Conservation (phyloP, 2,888 invertebrate genomes). For the Baronia brevicornis region DNA sequence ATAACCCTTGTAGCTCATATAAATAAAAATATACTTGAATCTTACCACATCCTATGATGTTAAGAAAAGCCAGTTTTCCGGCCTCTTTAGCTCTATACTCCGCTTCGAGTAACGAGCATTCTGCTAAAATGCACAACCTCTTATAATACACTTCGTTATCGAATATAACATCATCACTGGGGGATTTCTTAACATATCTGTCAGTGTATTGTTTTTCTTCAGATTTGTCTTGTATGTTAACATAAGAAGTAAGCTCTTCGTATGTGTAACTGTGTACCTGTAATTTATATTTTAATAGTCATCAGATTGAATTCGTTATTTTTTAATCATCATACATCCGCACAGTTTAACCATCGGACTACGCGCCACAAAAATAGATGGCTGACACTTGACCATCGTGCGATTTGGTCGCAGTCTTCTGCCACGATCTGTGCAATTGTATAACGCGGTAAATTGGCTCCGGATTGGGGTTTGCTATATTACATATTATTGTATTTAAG, state of each 20-base stretch:
- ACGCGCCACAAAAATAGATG: too few species aligned
- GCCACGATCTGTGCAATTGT: too few species aligned
- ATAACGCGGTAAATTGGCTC: too few species aligned
- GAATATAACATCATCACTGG: slow-evolving; percentile 34
- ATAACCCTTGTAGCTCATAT: neutral
- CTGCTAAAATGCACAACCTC: slow-evolving; percentile 73
- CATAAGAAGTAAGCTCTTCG: slow-evolving; percentile 43
- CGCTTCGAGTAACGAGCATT: slow-evolving; percentile 78
- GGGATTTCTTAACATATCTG: slow-evolving; percentile 34
- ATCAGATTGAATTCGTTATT: too few species aligned
- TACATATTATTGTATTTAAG: slow-evolving; percentile 4
- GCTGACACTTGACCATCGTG: too few species aligned
- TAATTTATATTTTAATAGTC: too few species aligned
- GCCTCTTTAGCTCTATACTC: slow-evolving; percentile 67
- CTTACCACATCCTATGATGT: slow-evolving; percentile 79
- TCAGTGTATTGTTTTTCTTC: slow-evolving; percentile 42
- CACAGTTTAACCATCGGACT: too few species aligned
- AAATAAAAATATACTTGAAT: neutral
- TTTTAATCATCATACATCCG: too few species aligned
- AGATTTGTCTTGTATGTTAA: slow-evolving; percentile 34
- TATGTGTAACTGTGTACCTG: slow-evolving; percentile 55
- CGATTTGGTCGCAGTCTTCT: too few species aligned
- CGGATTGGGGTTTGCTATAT: too few species aligned
- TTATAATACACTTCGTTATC: slow-evolving; percentile 66
- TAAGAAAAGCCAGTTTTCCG: slow-evolving; percentile 74